These are phyloP conservation scores for Odontophorus gujanensis DNA, from an alignment of 2,113 vertebrate species.

Conservation along the genomic window DNA sequence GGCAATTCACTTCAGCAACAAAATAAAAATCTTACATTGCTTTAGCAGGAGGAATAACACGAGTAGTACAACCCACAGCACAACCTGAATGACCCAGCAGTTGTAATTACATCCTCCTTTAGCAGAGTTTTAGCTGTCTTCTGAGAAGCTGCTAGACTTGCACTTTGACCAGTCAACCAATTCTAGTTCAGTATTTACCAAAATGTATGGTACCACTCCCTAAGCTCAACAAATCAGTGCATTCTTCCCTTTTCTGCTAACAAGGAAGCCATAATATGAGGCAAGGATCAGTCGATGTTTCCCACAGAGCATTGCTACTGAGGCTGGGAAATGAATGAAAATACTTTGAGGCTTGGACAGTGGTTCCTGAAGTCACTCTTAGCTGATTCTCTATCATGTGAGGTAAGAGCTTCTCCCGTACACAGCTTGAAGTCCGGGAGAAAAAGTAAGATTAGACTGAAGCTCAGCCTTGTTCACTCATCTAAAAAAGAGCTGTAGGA, in stretches of 20 bases:
- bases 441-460: not conserved
- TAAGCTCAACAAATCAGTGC: not conserved
- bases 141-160: not conserved
- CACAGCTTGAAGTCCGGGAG: not conserved
- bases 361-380: not conserved
- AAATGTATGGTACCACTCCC: not conserved
- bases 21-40: not conserved
- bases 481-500: not conserved
- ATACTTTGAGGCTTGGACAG: not conserved
- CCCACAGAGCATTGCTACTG: not conserved
- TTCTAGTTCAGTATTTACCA: not conserved
- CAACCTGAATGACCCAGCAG: not conserved
- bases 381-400: not conserved
- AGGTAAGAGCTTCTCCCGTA: not conserved
- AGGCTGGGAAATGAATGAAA: not conserved
- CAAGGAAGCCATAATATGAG: not conserved
- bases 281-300: accelerated
- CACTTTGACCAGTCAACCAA: not conserved
- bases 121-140: not conserved
- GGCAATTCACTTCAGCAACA: not conserved
- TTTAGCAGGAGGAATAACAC: not conserved
- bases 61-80: not conserved
- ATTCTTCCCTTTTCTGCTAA: not conserved
- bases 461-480: not conserved
- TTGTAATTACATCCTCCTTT: accelerated